Base-by-base conservation (phyloP, 2,888 invertebrate species). In the Metopia argyrocephala region DNA sequence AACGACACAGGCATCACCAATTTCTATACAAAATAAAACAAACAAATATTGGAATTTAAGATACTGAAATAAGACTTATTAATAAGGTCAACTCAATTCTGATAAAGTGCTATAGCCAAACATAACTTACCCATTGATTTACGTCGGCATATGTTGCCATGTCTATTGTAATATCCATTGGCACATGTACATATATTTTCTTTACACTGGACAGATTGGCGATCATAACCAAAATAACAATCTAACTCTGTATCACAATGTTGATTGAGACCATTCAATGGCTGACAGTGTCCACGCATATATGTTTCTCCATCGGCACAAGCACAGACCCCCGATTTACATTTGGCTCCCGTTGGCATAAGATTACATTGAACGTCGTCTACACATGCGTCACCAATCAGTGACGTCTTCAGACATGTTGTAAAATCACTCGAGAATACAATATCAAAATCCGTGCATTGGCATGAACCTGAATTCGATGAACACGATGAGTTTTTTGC, bases 281-380 rank as follows among this genome's bases (percentile, higher is more conserved):
- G 86, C 82, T 88, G 86, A 86, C 91, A 91, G 84, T 88, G 87
- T 83, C 91, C 90, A 78, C 86, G 85, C 82, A 90, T 85, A 87
- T 89, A 91, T 79, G 85, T 89, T 83, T 88, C 87, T 84, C 87
- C 89, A 85, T 89, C 88, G 85, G 87, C 87, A 86, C 91, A 91
- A 87, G 88, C 87, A 87, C 91, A 91, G 87, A 88, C 88, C 87
- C 89, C 88, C 84, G 87, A 84, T 86, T 88, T 89, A 88, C 90
- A 90, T 84, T 86, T 88, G 86, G 90, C 89, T 89, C 90, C 89
- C 84, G 90, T 88, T 88, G 90, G 90, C 90, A 90, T 89, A 90
- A 89, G 89, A 90, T 89, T 89, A 86, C 90, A 90, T 86, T 90
- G 90, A 86, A 85, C 87, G 82, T 86, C 86, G 75, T 90, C 89